Evolutionary conservation across 2,113 vertebrate species (phyloP).

Genomic region (Andinoacara biseriatus): DNA sequence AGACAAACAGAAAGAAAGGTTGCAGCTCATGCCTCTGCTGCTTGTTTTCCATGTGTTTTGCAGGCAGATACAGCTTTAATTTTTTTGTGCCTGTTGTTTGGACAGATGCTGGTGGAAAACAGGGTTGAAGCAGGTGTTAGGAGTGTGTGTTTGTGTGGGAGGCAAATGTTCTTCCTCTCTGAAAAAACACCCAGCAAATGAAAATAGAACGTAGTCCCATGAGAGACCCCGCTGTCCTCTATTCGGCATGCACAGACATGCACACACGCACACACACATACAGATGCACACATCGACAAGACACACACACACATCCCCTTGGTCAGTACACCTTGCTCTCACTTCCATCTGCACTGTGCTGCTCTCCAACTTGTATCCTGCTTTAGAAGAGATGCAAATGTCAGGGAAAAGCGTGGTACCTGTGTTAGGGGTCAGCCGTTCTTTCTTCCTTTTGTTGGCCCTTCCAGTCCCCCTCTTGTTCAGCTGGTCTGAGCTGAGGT

Average conservation of each 20-base stretch:
- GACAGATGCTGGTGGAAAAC: constrained; percentile 63
- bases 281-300: background rate
- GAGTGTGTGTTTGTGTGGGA: constrained; percentile 32
- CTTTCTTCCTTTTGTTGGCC: constrained; percentile 58
- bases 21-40: constrained; percentile 3
- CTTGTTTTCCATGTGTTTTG: constrained; percentile 19
- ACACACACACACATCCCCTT: constrained; percentile 35
- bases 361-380: constrained; percentile 1
- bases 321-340: background rate
- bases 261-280: background rate
- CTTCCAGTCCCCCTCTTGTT: constrained; percentile 61
- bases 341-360: constrained; percentile 26
- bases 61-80: constrained; percentile 9
- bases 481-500: constrained; percentile 62
- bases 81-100: constrained; percentile 45
- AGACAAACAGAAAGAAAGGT: constrained; percentile 26
- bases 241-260: constrained; percentile 9
- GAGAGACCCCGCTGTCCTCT: constrained; percentile 57
- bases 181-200: constrained; percentile 32
- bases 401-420: constrained; percentile 54
- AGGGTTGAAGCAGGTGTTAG: constrained; percentile 56
- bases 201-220: constrained; percentile 57
- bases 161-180: constrained; percentile 31
- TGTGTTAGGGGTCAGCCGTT: constrained; percentile 70
- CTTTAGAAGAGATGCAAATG: constrained; percentile 19